Conservation (phyloP, 1,140 invertebrate species). For the Pristionchus pacificus region DNA sequence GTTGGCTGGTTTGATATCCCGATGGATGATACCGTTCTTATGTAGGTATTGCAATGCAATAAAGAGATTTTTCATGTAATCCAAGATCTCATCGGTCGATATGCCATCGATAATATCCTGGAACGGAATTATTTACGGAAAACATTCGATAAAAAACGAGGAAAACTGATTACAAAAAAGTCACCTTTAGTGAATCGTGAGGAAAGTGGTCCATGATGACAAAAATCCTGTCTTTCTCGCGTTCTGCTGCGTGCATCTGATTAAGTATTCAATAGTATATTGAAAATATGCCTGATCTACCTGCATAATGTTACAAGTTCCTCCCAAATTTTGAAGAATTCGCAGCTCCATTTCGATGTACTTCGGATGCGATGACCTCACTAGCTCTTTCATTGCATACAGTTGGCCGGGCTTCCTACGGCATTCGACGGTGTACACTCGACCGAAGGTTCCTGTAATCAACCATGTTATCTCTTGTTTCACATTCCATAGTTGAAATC, state of each 20-base stretch:
- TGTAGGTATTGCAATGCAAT: constrained; percentile 76
- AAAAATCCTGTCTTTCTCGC: constrained; percentile 74
- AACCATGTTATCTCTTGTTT: constrained; percentile 9
- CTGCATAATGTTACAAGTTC: constrained; percentile 74
- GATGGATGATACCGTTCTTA: constrained; percentile 78
- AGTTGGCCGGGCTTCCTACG: constrained; percentile 16
- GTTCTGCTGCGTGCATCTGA: constrained; percentile 73
- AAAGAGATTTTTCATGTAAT: constrained; percentile 78
- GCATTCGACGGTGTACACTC: constrained; percentile 26
- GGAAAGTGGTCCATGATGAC: constrained; percentile 85
- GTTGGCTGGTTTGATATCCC: constrained; percentile 77
- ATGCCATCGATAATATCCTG: constrained; percentile 69
- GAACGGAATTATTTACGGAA: constrained; percentile 47
- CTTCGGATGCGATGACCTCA: constrained; percentile 11
- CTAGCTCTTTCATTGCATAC: constrained; percentile 28
- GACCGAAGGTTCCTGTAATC: constrained; percentile 31
- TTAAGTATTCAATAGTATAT: no score
- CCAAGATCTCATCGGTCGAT: constrained; percentile 68
- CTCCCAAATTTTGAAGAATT: constrained; percentile 64
- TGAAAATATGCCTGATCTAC: no score
- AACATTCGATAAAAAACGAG: constrained; percentile 30
- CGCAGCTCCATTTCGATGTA: constrained; percentile 28
- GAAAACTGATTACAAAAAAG: no score
- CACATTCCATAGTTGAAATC: constrained; percentile 1
- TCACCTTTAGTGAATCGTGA: constrained; percentile 71